Percentiles rank a stretch among this genome's conserved stretches.
phyloP scores from a whole-genome alignment of 2,888 invertebrate genomes.

The Acleris emargana region DNA sequence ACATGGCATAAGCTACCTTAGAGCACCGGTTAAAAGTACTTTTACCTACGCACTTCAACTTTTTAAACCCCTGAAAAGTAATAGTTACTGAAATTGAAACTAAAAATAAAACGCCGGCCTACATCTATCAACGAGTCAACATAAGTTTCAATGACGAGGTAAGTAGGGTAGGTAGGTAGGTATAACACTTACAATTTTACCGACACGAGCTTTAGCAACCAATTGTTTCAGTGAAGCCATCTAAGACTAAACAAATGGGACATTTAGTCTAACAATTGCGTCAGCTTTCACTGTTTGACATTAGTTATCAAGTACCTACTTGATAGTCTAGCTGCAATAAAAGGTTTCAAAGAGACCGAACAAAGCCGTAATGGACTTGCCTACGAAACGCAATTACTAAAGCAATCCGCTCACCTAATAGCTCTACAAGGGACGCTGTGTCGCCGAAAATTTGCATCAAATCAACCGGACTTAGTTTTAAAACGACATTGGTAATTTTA shows the following conservation, averaged over 20 bases:
- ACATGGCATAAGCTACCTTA: no score
- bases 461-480: slow-evolving; percentile 51
- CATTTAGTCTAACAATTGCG: slow-evolving; percentile 38
- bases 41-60: not conserved
- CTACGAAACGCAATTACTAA: slow-evolving; percentile 80
- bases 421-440: slow-evolving; percentile 68
- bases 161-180: slow-evolving; percentile 4
- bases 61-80: not conserved
- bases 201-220: slow-evolving; percentile 18
- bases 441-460: slow-evolving; percentile 78
- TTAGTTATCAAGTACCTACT: slow-evolving; percentile 34
- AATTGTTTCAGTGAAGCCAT: slow-evolving; percentile 19
- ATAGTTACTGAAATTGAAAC: not conserved
- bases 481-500: slow-evolving; percentile 51
- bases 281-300: slow-evolving; percentile 59
- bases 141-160: not conserved
- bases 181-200: slow-evolving; percentile 10
- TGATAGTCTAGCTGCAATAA: slow-evolving; percentile 52
- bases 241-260: slow-evolving; percentile 28
- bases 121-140: slow-evolving; percentile 12
- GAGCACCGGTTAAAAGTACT: not conserved
- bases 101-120: not conserved
- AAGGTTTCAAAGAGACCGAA: slow-evolving; percentile 66
- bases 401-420: slow-evolving; percentile 77
- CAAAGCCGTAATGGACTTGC: slow-evolving; percentile 69